Base-by-base conservation (phyloP, 1,140 invertebrate genomes). In the Elymnias hypermnestra region DNA sequence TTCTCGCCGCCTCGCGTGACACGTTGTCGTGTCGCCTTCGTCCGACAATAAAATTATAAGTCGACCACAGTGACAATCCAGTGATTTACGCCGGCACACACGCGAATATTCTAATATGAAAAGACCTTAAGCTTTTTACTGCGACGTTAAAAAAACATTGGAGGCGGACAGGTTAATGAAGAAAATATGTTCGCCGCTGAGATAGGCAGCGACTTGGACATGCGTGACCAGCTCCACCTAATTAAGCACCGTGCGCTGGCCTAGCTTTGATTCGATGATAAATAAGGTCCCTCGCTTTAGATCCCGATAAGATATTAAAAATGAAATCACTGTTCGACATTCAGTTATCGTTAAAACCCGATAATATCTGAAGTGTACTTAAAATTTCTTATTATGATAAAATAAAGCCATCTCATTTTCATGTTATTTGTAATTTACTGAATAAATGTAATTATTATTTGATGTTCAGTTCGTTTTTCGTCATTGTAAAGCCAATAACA, bases 1-100 rank as follows among this genome's bases (percentile, higher is more conserved):
- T 52, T 54, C 36, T 7, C n/a, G n/a, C n/a, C 48, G 59, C 31
- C 17, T 83, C 70, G 75, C 74, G 79, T 79, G 76, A 73, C 69
- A 48, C 49, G 48, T 23, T 77, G 75, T 74, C 75, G 79, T 79
- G 77, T 76, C 63, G 71, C 70, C 67, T 61, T 70, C 67, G 55
- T 71, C 63, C 79, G 75, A 83, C 79, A 83, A 72, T 83, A 83
- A 83, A 83, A 83, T 83, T 83, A 83, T 83, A 83, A 83, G 72
- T 83, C 73, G 61, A 68, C 69, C 74, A 66, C 74, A 83, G 77
- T 83, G 79, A 82, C 81, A 84, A 84, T 84, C 77, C 72, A 74
- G 73, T 84, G 81, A 84, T 84, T 83, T 84, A 84, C 81, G 70
- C 55, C 59, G 57, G 55, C 66, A 75, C 65, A 82, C 81, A 84